Evolutionary conservation across 2,113 vertebrate genomes (phyloP).

Genomic region (Nematolebias whitei): DNA sequence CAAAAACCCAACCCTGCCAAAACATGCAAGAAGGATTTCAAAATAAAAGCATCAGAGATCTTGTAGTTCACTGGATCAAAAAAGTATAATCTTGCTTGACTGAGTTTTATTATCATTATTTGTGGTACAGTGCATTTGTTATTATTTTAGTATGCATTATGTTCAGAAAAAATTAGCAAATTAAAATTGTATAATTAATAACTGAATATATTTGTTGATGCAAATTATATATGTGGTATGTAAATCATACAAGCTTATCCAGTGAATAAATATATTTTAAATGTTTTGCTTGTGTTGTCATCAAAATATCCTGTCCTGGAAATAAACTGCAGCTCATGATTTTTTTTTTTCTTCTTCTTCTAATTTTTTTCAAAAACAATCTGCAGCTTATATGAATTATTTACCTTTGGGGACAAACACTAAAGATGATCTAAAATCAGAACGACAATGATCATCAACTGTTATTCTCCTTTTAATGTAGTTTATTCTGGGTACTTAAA

Average conservation of each 20-base stretch:
- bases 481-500: constrained; percentile 37
- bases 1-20: constrained; percentile 25
- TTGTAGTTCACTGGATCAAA: constrained; percentile 44
- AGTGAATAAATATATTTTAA: constrained; percentile 74
- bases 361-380: no score
- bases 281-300: constrained; percentile 34
- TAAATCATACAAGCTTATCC: constrained; percentile 56
- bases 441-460: constrained; percentile 11
- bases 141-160: constrained; percentile 46
- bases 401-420: no score
- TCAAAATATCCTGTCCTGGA: neutral
- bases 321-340: no score
- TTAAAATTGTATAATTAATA: constrained; percentile 40
- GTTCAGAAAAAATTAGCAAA: constrained; percentile 38
- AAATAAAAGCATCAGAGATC: constrained; percentile 43
- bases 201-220: constrained; percentile 43
- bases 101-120: constrained; percentile 27
- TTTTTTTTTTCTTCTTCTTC: no score
- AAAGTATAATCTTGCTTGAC: constrained; percentile 23
- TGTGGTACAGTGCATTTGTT: constrained; percentile 17
- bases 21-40: constrained; percentile 23
- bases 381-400: no score
- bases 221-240: constrained; percentile 59
- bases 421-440: constrained; percentile 1
- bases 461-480: constrained; percentile 24